Percentiles rank a stretch among this genome's conserved stretches.
Evolutionary conservation across 2,113 vertebrate genomes (phyloP).

Genomic region (Eidolon helvum): DNA sequence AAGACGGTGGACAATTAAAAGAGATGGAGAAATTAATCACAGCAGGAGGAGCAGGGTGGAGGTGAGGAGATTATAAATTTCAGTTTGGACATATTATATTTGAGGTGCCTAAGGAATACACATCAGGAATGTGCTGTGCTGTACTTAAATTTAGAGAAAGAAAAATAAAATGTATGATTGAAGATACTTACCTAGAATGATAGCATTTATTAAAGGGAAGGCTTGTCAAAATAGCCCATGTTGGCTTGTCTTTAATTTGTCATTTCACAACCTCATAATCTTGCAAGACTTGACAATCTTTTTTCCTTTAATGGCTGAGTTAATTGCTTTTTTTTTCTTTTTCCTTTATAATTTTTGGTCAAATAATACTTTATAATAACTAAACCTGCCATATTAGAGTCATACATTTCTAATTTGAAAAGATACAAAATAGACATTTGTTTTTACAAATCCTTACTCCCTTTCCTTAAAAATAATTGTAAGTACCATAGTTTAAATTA

Average conservation of each 20-base stretch:
- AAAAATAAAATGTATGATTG: neutral
- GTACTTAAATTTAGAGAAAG: neutral
- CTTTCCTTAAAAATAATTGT: neutral
- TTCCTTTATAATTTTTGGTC: neutral
- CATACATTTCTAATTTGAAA: neutral
- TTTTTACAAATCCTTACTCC: neutral
- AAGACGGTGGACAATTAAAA: constrained; percentile 2
- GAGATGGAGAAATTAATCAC: neutral
- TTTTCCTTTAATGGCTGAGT: neutral
- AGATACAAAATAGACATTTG: neutral
- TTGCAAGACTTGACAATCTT: neutral
- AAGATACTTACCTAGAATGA: neutral
- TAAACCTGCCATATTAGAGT: neutral
- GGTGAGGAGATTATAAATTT: neutral
- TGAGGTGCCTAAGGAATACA: neutral
- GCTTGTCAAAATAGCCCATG: neutral
- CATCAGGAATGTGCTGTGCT: neutral
- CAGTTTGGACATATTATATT: neutral
- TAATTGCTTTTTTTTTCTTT: neutral
- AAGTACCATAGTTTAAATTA: neutral
- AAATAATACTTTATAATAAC: neutral
- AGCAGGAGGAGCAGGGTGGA: neutral
- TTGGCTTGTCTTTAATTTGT: neutral
- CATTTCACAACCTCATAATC: neutral
- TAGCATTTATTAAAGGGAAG: neutral